These are phyloP conservation scores for Manduca sexta DNA, from an alignment of 1,140 invertebrate species.

Conservation along the genomic window DNA sequence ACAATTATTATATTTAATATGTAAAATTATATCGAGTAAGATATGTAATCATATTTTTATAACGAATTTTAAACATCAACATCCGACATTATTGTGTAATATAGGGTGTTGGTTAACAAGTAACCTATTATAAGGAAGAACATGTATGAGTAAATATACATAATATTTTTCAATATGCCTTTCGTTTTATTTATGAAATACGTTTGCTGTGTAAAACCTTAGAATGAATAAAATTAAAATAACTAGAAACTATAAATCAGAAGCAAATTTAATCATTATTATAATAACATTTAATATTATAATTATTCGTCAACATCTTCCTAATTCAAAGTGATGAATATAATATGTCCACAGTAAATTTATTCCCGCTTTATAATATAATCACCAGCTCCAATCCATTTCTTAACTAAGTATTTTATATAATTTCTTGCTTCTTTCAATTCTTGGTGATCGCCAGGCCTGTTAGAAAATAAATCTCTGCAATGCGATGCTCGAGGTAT, in stretches of 20 bases:
- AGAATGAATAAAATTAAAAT: too few species aligned
- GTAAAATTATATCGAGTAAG: too few species aligned
- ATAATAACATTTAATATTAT: constrained; percentile 25
- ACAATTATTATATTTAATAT: too few species aligned
- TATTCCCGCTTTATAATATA: constrained; percentile 12
- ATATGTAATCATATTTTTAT: not conserved
- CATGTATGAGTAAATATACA: constrained; percentile 60
- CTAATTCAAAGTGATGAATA: constrained; percentile 3
- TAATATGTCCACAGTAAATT: not conserved
- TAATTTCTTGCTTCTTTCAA: constrained; percentile 40
- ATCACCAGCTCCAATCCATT: constrained; percentile 44
- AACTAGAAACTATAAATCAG: too few species aligned
- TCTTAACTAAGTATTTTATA: constrained; percentile 52
- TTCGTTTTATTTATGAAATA: constrained; percentile 12
- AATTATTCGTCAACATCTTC: constrained; percentile 4
- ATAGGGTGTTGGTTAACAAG: constrained; percentile 58
- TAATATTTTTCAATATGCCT: constrained; percentile 45
- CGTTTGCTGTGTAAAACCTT: too few species aligned
- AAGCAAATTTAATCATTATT: too few species aligned
- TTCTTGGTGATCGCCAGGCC: constrained; percentile 33
- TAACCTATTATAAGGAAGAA: constrained; percentile 64
- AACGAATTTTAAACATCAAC: constrained; percentile 30
- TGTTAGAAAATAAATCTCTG: constrained; percentile 40
- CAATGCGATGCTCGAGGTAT: constrained; percentile 50
- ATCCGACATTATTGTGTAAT: constrained; percentile 46